phyloP scores from a whole-genome alignment of 2,113 vertebrate species.

The Eclectus roratus region DNA sequence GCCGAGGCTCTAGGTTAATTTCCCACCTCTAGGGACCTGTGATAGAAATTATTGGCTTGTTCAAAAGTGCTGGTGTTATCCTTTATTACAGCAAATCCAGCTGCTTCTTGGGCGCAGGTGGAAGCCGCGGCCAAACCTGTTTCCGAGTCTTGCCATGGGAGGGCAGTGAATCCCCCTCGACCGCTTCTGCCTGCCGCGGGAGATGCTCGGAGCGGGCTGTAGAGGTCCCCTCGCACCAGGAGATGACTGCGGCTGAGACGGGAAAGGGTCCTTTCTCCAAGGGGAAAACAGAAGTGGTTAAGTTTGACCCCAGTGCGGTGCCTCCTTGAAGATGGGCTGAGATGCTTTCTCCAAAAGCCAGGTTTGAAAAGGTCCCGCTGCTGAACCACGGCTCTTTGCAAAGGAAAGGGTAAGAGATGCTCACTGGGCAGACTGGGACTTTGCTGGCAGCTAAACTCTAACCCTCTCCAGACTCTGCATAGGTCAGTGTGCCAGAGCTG shows the following conservation, averaged over 20 bases:
- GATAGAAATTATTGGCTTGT: not conserved
- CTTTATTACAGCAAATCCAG: not conserved
- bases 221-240: constrained; percentile 28
- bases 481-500: not conserved
- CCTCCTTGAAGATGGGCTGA: not conserved
- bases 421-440: not conserved
- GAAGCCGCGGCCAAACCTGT: too few species aligned
- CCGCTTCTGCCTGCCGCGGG: not conserved
- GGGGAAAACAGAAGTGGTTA: not conserved
- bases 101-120: accelerated
- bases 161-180: not conserved
- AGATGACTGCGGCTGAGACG: not conserved
- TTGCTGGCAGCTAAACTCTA: not conserved
- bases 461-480: not conserved
- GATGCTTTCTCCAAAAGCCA: not conserved
- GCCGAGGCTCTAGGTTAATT: not conserved
- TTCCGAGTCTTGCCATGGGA: not conserved
- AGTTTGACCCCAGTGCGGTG: accelerated
- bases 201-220: not conserved
- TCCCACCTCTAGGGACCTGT: accelerated
- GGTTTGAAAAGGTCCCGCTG: not conserved
- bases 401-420: not conserved
- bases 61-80: accelerated
- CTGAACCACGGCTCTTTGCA: not conserved
- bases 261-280: not conserved